These are phyloP conservation scores for Smittia sp. DNA, from an alignment of 2,888 invertebrate genomes.

Conservation along the genomic window DNA sequence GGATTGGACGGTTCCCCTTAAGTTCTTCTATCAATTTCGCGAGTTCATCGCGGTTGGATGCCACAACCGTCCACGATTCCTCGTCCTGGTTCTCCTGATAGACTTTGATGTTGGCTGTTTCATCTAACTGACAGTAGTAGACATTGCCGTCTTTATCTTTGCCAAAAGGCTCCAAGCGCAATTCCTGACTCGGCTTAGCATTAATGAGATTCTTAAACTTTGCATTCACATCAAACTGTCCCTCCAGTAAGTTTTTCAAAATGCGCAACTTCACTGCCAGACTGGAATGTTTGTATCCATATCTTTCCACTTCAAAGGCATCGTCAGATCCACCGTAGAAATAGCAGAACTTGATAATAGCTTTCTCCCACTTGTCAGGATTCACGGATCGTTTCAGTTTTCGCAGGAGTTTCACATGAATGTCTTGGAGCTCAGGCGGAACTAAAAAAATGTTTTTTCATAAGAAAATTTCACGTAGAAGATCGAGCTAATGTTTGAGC, in stretches of 20 bases:
- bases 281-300: conserved; percentile 91
- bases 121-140: conserved; percentile 92
- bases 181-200: conserved; percentile 70
- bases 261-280: conserved; percentile 83
- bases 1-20: conserved; percentile 66
- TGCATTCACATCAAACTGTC: conserved; percentile 90
- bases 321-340: conserved; percentile 84
- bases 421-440: conserved; percentile 74
- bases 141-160: conserved; percentile 85
- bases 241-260: conserved; percentile 78
- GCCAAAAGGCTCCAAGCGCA: conserved; percentile 86
- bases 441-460: conserved; percentile 54
- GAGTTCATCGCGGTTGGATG: conserved; percentile 79
- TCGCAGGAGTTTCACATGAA: conserved; percentile 85
- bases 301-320: conserved; percentile 93
- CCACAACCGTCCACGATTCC: conserved; percentile 91
- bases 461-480: too few species aligned
- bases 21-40: conserved; percentile 73
- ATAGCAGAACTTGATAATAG: conserved; percentile 86
- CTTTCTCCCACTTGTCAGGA: conserved; percentile 86
- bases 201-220: conserved; percentile 90
- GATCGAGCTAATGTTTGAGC: too few species aligned
- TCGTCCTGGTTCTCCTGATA: conserved; percentile 96
- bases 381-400: conserved; percentile 79
- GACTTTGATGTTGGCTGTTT: conserved; percentile 82